phyloP scores from a whole-genome alignment of 2,888 invertebrate genomes.

The Drosophila parthenogenetica region DNA sequence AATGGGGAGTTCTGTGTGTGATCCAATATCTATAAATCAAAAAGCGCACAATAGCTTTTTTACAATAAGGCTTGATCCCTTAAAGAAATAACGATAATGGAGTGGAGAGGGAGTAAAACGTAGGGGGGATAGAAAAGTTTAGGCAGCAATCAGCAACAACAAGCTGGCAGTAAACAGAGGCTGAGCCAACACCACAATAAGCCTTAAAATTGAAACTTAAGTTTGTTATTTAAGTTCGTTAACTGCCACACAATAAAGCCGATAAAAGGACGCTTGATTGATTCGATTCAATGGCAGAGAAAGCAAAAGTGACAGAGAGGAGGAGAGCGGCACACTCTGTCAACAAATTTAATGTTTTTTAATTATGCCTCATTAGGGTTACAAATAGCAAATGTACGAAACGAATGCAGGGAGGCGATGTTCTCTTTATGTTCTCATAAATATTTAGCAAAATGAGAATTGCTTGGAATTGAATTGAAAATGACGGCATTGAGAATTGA shows the following conservation, averaged over 20 bases:
- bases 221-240: constrained; percentile 56
- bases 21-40: constrained; percentile 73
- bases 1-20: constrained; percentile 22
- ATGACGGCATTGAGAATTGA: constrained; percentile 58
- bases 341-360: constrained; percentile 66
- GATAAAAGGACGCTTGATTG: constrained; percentile 54
- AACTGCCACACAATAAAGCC: constrained; percentile 37
- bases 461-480: constrained; percentile 57
- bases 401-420: not conserved
- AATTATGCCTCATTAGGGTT: constrained; percentile 73
- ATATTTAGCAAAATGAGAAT: constrained; percentile 62
- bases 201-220: constrained; percentile 60
- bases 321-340: constrained; percentile 15
- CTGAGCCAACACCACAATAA: constrained; percentile 30
- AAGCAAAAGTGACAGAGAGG: not conserved
- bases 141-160: constrained; percentile 57
- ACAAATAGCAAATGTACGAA: constrained; percentile 36
- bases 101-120: not conserved
- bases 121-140: constrained; percentile 43
- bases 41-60: constrained; percentile 60
- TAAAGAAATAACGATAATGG: constrained; percentile 10
- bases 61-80: constrained; percentile 58
- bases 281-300: constrained; percentile 43
- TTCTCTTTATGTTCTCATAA: constrained; percentile 54
- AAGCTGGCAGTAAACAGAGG: constrained; percentile 19